Evolutionary conservation across 2,797 vertebrate genomes (phyloP).

Genomic region (Momotus momota): DNA sequence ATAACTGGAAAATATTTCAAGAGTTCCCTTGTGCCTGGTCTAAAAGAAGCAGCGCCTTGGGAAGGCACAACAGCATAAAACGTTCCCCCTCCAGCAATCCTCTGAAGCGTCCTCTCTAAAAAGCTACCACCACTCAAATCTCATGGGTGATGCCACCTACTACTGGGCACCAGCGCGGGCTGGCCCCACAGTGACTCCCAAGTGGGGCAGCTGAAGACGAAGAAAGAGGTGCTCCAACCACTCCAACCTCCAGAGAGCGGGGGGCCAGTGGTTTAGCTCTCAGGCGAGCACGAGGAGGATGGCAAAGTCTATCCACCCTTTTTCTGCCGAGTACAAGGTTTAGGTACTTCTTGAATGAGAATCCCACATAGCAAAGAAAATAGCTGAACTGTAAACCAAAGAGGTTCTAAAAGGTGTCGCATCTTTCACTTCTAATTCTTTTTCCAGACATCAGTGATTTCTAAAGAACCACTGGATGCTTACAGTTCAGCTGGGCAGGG

Average conservation of each 20-base stretch:
- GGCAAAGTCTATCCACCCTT: too few relatives aligned
- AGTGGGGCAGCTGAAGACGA: neutral
- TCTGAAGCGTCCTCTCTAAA: neutral
- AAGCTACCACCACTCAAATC: neutral
- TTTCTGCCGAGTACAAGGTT: too few relatives aligned
- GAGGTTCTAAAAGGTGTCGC: neutral
- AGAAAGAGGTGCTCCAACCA: neutral
- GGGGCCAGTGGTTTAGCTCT: too few relatives aligned
- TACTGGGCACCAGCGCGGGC: neutral
- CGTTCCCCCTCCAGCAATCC: too few relatives aligned
- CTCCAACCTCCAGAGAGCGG: neutral
- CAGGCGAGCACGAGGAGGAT: too few relatives aligned
- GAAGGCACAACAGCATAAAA: neutral
- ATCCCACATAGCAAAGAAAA: neutral
- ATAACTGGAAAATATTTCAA: neutral
- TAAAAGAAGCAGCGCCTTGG: neutral
- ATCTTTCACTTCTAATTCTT: neutral
- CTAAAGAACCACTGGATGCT: neutral
- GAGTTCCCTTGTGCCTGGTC: neutral
- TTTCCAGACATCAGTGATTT: neutral
- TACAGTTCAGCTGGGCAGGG: neutral
- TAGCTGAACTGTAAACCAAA: neutral
- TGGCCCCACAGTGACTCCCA: neutral
- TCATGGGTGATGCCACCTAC: fast-evolving
- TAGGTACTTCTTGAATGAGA: too few relatives aligned